Conservation (phyloP, 2,797 vertebrate species). For the Epinephelus malabaricus region DNA sequence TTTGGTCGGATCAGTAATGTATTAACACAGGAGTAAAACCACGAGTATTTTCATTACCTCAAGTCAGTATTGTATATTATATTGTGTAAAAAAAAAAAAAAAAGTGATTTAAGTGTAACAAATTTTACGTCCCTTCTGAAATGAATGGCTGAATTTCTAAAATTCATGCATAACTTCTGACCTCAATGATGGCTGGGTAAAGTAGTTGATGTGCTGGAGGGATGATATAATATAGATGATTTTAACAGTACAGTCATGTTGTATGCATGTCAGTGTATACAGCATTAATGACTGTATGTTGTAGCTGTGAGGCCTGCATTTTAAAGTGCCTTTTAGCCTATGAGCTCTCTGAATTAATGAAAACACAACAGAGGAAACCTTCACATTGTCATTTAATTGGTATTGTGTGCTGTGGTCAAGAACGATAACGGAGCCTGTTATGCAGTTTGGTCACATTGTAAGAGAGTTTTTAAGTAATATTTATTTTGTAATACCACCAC, state of each 20-base stretch:
- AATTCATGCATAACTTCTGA: constrained; percentile 45
- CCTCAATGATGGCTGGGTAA: constrained; percentile 52
- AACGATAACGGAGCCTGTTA: constrained; percentile 48
- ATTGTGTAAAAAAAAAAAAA: constrained; percentile 6
- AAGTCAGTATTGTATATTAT: constrained; percentile 17
- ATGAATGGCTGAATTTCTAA: constrained; percentile 28
- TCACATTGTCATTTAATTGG: constrained; percentile 26
- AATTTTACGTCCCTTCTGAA: constrained; percentile 23
- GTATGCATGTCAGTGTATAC: background rate
- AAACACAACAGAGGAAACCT: constrained; percentile 45
- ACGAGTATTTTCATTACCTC: constrained; percentile 38
- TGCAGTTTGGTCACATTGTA: constrained; percentile 46
- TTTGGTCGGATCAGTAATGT: constrained; percentile 1
- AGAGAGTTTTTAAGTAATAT: constrained; percentile 26
- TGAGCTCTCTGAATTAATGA: constrained; percentile 49
- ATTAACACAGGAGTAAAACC: background rate
- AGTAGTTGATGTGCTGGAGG: constrained; percentile 10
- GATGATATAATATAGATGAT: constrained; percentile 20
- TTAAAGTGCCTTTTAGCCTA: constrained; percentile 78
- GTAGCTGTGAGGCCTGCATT: constrained; percentile 65
- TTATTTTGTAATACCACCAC: constrained; percentile 40
- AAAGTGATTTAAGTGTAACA: constrained; percentile 17
- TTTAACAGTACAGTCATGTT: constrained; percentile 21
- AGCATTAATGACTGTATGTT: constrained; percentile 3
- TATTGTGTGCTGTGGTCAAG: constrained; percentile 56